phyloP scores from a whole-genome alignment of 1,140 invertebrate species.

The Hyphantria cunea region DNA sequence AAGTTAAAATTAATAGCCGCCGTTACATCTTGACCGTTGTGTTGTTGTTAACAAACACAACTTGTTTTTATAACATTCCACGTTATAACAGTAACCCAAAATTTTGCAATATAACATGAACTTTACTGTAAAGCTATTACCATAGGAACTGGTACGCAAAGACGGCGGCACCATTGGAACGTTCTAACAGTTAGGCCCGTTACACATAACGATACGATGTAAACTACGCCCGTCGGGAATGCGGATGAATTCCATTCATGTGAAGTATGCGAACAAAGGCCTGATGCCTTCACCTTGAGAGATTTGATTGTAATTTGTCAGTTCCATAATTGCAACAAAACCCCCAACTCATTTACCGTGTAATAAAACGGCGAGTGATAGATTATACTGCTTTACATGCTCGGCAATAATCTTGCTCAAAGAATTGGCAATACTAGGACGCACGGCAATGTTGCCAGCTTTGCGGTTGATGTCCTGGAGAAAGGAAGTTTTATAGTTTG shows the following conservation, averaged over 20 bases:
- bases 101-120: slow-evolving; percentile 38
- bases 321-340: no score
- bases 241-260: slow-evolving; percentile 37
- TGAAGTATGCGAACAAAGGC: slow-evolving; percentile 21
- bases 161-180: slow-evolving; percentile 21
- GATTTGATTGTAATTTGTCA: slow-evolving; percentile 5
- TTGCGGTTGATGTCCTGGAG: no score
- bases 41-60: not conserved
- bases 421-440: no score
- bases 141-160: slow-evolving; percentile 44
- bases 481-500: no score
- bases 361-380: no score
- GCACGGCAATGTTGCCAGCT: no score
- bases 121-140: slow-evolving; percentile 43
- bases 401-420: no score
- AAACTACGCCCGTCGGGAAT: slow-evolving; percentile 32
- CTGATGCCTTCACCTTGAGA: not conserved
- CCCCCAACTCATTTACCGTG: no score
- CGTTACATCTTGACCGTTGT: not conserved
- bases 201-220: slow-evolving; percentile 34
- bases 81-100: slow-evolving; percentile 23
- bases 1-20: not conserved
- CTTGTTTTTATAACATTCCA: slow-evolving; percentile 6
- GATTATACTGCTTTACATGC: no score
- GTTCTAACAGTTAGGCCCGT: slow-evolving; percentile 48